A percentile compares a stretch with the other conserved stretches of the same genome.
Evolutionary conservation across 2,797 vertebrate species (phyloP).

Genomic region (Neosalanx taihuensis): DNA sequence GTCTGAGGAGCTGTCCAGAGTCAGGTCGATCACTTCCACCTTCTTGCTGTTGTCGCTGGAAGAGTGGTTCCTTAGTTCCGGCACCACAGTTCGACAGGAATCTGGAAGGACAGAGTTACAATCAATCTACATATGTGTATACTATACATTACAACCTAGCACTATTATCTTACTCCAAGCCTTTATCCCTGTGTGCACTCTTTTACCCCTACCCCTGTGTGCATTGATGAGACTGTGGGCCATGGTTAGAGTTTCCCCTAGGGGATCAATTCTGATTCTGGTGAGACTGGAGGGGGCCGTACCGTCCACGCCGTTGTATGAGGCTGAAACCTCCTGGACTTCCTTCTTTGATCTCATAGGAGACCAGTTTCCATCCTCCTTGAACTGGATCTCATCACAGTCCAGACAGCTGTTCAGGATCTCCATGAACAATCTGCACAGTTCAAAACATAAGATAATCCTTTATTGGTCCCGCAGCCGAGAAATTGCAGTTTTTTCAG

Average conservation of each 20-base stretch:
- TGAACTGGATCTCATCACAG: conserved; percentile 98
- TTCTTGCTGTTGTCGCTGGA: conserved; percentile 80
- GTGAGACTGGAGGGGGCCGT: conserved; percentile 18
- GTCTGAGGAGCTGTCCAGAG: conserved; percentile 95
- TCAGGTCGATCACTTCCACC: conserved; percentile 95
- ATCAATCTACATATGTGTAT: conserved; percentile 6
- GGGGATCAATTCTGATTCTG: no score
- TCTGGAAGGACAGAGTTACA: conserved; percentile 49
- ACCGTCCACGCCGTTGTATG: conserved; percentile 91
- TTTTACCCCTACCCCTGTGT: no score
- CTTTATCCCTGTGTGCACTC: no score
- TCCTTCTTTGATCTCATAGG: conserved; percentile 97
- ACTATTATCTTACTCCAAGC: no score
- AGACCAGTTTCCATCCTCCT: conserved; percentile 94
- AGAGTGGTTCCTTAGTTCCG: conserved; percentile 81
- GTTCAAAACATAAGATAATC: background rate
- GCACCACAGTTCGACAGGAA: conserved; percentile 78
- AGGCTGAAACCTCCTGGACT: conserved; percentile 89
- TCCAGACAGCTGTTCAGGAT: conserved; percentile 95
- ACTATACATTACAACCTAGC: no score
- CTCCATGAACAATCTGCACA: conserved; percentile 94
- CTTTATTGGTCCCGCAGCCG: no score
- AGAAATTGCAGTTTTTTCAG: no score
- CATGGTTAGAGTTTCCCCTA: no score
- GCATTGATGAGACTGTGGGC: no score